Conservation (phyloP, 2,113 vertebrate genomes). For the Cynoglossus semilaevis region DNA sequence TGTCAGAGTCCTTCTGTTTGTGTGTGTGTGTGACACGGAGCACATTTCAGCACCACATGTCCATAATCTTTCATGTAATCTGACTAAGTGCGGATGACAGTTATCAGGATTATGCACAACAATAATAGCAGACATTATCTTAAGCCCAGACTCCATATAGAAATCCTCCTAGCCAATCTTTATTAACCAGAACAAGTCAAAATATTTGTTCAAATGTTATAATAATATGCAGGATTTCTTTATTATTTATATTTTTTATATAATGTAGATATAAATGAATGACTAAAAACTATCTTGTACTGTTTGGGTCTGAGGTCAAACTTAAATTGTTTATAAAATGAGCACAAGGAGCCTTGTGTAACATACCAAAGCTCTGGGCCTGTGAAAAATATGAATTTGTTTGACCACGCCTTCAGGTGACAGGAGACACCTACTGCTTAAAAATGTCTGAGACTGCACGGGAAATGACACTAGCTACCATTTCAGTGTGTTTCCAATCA, state of each 20-base stretch:
- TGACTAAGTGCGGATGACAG: conserved; percentile 77
- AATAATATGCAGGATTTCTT: background rate
- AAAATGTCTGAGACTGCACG: no score
- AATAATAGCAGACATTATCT: conserved; percentile 82
- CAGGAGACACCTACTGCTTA: no score
- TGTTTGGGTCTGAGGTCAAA: no score
- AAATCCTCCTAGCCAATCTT: conserved; percentile 38
- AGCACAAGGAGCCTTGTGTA: no score
- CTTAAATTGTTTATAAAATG: no score
- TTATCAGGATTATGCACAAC: conserved; percentile 77
- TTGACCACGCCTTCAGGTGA: no score
- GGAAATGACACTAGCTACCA: no score
- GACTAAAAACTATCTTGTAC: no score
- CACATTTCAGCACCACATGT: conserved; percentile 70
- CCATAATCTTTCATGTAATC: conserved; percentile 78
- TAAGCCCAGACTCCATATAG: conserved; percentile 71
- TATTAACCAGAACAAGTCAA: conserved; percentile 38
- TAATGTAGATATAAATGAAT: no score
- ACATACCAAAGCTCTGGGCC: no score
- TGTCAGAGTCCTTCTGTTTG: conserved; percentile 24
- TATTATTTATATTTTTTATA: background rate
- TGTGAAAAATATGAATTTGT: no score
- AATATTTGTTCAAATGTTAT: conserved; percentile 18
- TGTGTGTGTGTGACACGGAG: conserved; percentile 25
- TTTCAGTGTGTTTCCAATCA: no score